Evolutionary conservation across 2,888 invertebrate genomes (phyloP), one percentile per base, ranked within the genome.

Genomic region (Synergus japonicus): DNA sequence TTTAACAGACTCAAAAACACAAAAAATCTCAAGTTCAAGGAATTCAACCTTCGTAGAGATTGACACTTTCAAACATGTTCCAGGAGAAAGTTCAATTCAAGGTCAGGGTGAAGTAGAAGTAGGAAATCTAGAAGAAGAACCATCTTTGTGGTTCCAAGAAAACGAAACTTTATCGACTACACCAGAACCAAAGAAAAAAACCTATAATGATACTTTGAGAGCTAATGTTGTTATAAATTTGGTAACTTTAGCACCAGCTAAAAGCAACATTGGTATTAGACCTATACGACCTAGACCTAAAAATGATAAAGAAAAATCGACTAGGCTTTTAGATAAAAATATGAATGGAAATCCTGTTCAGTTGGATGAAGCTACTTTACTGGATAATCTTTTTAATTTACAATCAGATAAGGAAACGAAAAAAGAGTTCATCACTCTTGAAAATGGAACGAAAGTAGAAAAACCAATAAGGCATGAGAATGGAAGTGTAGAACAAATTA

Each of bases 241-340:
- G 29, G 94, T 95, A 1, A 97, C 96, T 0, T 91, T 97, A 64
- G 92, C 96, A 79, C 97, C 97, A 0, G 96, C 95, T 0, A 95
- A 96, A 88, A 97, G 97, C 1, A 97, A 97, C 91, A 94, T 82
- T 81, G 96, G 96, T 0, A 94, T 96, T 7, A 93, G 96, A 83
- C 96, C 96, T 0, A 92, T 96, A 66, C 92, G 96, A 85, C 96
- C 95, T 1, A 92, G 95, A 63, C 95, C 95, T 0, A 94, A 93
- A 87, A 92, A 91, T 89, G 90, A 91, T 67, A 92, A 84, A 15
- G 88, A 91, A 12, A 88, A 84, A 76, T 58, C 81, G 0, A 81
- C 83, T 29, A 84, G 83, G 60, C 58, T 83, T 8, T 15, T 81
- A 8, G 83, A 82, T 7, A 85, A 83, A 22, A 29, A 64, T 54